A percentile compares a stretch with the other conserved stretches of the same genome.
phyloP scores from a whole-genome alignment of 30 jellyfish, hydroid and myxozoan genomes.

The Hydra vulgaris region DNA sequence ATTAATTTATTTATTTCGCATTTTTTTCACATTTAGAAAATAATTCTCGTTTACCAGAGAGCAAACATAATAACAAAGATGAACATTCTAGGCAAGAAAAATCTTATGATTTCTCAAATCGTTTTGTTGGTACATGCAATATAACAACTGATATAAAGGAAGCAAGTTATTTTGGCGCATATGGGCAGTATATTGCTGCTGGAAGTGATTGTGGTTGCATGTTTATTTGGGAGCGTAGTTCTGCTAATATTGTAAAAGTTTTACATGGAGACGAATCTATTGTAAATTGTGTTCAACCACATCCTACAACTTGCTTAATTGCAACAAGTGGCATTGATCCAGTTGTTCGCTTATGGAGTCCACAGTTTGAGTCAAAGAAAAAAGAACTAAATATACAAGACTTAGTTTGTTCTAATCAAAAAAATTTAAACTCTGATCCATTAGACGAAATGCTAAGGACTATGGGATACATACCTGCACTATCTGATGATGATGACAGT shows the following conservation, averaged over 20 bases:
- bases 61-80: background rate
- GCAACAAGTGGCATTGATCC: constrained; percentile 98
- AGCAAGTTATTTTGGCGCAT: constrained; percentile 77
- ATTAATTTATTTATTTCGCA: too few species aligned
- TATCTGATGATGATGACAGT: constrained; percentile 50
- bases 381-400: constrained; percentile 59
- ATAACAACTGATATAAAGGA: constrained; percentile 94
- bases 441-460: constrained; percentile 92
- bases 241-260: constrained; percentile 80
- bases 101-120: constrained; percentile 54
- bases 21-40: background rate
- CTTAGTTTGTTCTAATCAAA: constrained; percentile 85
- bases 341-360: constrained; percentile 93
- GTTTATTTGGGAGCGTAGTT: constrained; percentile 87
- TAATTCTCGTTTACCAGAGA: background rate
- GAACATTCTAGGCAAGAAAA: constrained; percentile 24
- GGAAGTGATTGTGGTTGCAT: constrained; percentile 99
- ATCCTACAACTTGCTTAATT: constrained; percentile 69
- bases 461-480: constrained; percentile 69
- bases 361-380: constrained; percentile 59
- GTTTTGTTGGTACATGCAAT: constrained; percentile 94
- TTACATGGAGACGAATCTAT: constrained; percentile 98
- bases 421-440: constrained; percentile 95
- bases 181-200: constrained; percentile 78
- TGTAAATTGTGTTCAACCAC: constrained; percentile 93